Conservation (phyloP, 2,888 invertebrate species). For the Lordiphosa fenestrarum region DNA sequence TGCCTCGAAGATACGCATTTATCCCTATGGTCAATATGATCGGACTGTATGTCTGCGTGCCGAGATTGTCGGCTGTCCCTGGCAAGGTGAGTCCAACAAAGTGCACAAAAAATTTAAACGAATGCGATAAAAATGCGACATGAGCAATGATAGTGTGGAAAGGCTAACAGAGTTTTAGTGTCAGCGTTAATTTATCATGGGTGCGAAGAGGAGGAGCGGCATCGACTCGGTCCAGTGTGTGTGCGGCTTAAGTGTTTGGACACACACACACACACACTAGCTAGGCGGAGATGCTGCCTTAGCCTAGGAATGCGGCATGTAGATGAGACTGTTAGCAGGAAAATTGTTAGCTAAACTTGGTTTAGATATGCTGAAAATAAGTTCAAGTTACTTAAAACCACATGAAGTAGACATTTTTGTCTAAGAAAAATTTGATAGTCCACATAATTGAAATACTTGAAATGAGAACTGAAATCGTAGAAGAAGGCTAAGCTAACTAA, state of each 20-base stretch:
- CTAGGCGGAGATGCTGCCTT: background rate
- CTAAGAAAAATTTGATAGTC: too few relatives aligned
- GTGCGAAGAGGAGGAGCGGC: slow-evolving; percentile 5
- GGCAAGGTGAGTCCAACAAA: slow-evolving; percentile 84
- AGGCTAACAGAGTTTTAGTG: slow-evolving; percentile 73
- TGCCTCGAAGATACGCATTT: slow-evolving; percentile 88
- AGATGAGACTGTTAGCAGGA: too few relatives aligned
- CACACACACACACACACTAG: background rate
- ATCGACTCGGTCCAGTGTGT: background rate
- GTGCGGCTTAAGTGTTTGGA: slow-evolving; percentile 34
- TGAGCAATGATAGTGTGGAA: slow-evolving; percentile 69
- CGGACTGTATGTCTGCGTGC: slow-evolving; percentile 90
- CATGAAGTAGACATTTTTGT: too few relatives aligned
- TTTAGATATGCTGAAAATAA: too few relatives aligned
- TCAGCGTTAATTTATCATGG: slow-evolving; percentile 72
- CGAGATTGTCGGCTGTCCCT: slow-evolving; percentile 90
- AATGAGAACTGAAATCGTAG: too few relatives aligned
- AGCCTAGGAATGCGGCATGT: too few relatives aligned
- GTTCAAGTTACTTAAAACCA: too few relatives aligned
- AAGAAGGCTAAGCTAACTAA: too few relatives aligned
- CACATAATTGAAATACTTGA: too few relatives aligned
- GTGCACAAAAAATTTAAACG: slow-evolving; percentile 44
- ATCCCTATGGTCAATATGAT: slow-evolving; percentile 89
- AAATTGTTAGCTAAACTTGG: too few relatives aligned
- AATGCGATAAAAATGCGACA: slow-evolving; percentile 61